Base-by-base conservation (phyloP, 2,113 vertebrate genomes). In the Chascanopsetta lugubris region DNA sequence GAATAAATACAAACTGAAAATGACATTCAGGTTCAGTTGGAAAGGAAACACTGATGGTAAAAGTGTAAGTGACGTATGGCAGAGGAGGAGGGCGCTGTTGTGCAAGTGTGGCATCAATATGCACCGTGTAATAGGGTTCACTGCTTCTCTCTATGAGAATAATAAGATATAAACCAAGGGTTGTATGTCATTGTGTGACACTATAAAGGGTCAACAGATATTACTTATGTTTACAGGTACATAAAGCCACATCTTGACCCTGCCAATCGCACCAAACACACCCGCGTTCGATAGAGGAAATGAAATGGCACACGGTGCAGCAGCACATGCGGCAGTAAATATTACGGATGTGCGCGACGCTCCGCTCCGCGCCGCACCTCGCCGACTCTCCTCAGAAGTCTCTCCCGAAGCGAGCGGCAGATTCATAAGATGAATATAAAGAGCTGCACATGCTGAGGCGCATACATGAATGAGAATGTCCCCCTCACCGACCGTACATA, bases 381-480 rank as follows among this genome's bases (percentile, higher is more conserved):
- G 49, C 61, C 59, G 72, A 59, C 81, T 76, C 38, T 30, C 69
- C 63, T 79, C 77, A 67, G 75, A 86, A 79, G 75, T 78, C 70
- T 50, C 69, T 69, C 61, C 78, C 12, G 69, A 60, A 81, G 71
- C 70, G 59, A 66, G 79, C 73, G 40, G 72, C 70, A 63, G 73
- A 82, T 72, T 86, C 83, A 72, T 72, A 84, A 72, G 80, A 85
- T 76, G 83, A 85, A 83, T 85, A 80, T 74, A 59, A 82, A 87
- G 72, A 83, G 74, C 66, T 43, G 74, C 68, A 54, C 83, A 75
- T 53, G 72, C 84, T 73, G 85, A 72, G 80, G 80, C 66, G 89
- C 86, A 90, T 87, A 90, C 85, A 91, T 91, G 90, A 90, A 92
- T 92, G 88, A 82, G 82, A 92, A 92, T 89, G 80, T 82, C 69